These are phyloP conservation scores for Okamejei kenojei DNA, from an alignment of 2,797 vertebrate genomes.

Conservation along the genomic window DNA sequence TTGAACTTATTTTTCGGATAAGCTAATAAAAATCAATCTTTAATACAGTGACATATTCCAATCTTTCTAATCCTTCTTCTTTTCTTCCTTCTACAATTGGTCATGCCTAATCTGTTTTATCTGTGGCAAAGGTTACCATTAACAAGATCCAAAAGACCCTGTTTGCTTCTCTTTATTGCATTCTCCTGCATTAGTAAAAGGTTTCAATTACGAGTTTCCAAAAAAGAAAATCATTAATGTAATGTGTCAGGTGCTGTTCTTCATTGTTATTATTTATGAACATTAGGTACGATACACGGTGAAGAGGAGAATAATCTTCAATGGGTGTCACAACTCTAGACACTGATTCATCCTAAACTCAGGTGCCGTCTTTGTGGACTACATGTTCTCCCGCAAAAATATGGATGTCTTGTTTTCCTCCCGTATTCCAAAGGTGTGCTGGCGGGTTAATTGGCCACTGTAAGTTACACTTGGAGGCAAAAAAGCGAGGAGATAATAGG, in stretches of 20 bases:
- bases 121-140: neutral
- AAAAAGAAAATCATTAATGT: neutral
- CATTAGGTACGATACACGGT: neutral
- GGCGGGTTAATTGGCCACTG: no score
- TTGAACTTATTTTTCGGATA: constrained; percentile 4
- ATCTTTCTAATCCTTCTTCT: neutral
- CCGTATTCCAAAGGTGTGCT: no score
- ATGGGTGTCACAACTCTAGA: no score
- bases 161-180: neutral
- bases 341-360: no score
- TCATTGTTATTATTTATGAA: neutral
- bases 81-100: neutral
- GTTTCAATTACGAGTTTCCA: neutral
- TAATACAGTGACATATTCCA: neutral
- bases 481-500: no score
- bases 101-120: neutral
- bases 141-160: neutral
- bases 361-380: no score
- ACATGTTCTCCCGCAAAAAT: no score
- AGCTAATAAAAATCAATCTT: neutral
- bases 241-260: neutral
- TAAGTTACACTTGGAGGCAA: no score
- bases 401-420: no score
- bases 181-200: neutral
- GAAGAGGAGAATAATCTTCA: neutral